A percentile compares a stretch with the other conserved stretches of the same genome.
Evolutionary conservation across 1,140 invertebrate genomes (phyloP).

Genomic region (Bombus waltoni): DNA sequence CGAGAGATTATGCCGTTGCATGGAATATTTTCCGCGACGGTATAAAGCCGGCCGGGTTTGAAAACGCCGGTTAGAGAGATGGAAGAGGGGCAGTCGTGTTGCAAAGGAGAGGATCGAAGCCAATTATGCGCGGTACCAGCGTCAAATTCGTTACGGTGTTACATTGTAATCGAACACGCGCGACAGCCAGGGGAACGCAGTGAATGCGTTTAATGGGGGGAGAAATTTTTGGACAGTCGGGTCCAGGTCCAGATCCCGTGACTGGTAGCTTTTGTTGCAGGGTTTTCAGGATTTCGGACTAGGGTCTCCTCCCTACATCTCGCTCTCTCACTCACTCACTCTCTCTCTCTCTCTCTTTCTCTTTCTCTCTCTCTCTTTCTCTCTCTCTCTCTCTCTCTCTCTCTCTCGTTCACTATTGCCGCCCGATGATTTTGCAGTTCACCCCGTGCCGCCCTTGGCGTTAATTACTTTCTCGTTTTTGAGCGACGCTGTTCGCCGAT

Average conservation of each 20-base stretch:
- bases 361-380: too few relatives aligned
- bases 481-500: not conserved
- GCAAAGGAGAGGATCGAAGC: conserved; percentile 58
- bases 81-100: not conserved
- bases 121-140: conserved; percentile 61
- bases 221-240: conserved; percentile 57
- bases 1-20: conserved; percentile 61
- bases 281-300: conserved; percentile 6
- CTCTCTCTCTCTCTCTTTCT: too few relatives aligned
- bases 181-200: conserved; percentile 37
- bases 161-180: conserved; percentile 48
- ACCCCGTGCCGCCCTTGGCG: not conserved
- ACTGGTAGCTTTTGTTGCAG: conserved; percentile 34
- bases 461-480: conserved; percentile 53
- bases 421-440: conserved; percentile 34
- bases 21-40: conserved; percentile 55
- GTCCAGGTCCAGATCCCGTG: not conserved
- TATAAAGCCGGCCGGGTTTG: conserved; percentile 31
- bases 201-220: conserved; percentile 31
- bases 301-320: not conserved
- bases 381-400: not conserved
- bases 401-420: not conserved
- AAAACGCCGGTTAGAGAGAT: not conserved
- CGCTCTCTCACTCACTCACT: not conserved
- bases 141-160: conserved; percentile 60